Evolutionary conservation across 2,113 vertebrate species (phyloP).

Genomic region (Pelobates fuscus): DNA sequence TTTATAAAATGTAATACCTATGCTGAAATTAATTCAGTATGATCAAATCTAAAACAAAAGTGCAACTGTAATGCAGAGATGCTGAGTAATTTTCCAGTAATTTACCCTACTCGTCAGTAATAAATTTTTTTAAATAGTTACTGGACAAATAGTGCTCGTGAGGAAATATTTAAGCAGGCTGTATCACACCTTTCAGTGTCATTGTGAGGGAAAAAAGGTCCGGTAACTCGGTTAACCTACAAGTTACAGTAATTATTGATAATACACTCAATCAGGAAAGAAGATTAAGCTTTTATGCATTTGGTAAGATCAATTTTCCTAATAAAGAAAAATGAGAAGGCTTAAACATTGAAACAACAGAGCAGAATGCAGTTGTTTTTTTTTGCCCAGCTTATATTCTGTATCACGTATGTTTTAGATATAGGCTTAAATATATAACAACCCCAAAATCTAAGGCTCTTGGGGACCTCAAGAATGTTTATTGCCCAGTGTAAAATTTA

Average conservation of each 20-base stretch:
- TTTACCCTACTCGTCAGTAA: conserved; percentile 42
- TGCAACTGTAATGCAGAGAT: conserved; percentile 44
- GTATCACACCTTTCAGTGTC: conserved; percentile 41
- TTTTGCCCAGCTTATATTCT: no score
- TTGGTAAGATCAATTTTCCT: conserved; percentile 51
- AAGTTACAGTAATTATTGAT: conserved; percentile 51
- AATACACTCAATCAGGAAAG: conserved; percentile 46
- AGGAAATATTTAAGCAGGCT: conserved; percentile 46
- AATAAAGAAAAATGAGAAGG: conserved; percentile 41
- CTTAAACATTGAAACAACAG: conserved; percentile 2
- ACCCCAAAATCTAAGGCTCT: no score
- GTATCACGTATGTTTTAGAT: no score
- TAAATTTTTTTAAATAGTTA: conserved; percentile 47
- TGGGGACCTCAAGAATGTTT: no score
- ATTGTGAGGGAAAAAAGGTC: conserved; percentile 40
- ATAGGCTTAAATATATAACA: no score
- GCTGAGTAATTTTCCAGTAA: conserved; percentile 48
- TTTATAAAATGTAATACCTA: conserved; percentile 41
- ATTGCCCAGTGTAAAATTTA: no score
- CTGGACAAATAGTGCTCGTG: conserved; percentile 53
- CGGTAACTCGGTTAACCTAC: conserved; percentile 45
- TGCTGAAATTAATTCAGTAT: conserved; percentile 45
- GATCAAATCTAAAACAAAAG: conserved; percentile 39
- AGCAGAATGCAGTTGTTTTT: background rate
- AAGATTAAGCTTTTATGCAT: conserved; percentile 40